Evolutionary conservation across 2,797 vertebrate genomes (phyloP).

Genomic region (Hozukius guyotensis): DNA sequence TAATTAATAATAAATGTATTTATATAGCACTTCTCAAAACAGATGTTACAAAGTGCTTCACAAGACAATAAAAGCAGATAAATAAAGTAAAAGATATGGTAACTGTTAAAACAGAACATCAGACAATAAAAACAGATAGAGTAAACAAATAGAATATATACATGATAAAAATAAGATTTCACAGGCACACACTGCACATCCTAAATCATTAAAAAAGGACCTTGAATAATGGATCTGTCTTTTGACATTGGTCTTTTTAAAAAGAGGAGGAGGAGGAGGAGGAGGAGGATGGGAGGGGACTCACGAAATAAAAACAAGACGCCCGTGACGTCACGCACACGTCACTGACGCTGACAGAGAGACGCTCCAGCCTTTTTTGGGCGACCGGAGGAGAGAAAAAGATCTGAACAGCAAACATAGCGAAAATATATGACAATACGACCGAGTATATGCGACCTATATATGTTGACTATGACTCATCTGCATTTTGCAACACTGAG

Average conservation of each 20-base stretch:
- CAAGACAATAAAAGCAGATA: too few relatives aligned
- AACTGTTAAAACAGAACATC: too few relatives aligned
- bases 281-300: conserved; percentile 61
- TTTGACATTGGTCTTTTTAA: conserved; percentile 19
- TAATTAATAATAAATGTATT: too few relatives aligned
- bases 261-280: background rate
- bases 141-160: too few relatives aligned
- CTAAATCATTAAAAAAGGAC: background rate
- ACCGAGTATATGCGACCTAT: background rate
- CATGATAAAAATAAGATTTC: background rate
- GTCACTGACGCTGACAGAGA: conserved; percentile 67
- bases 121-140: too few relatives aligned
- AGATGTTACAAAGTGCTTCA: too few relatives aligned
- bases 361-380: conserved; percentile 45
- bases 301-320: conserved; percentile 72
- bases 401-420: conserved; percentile 11
- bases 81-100: too few relatives aligned
- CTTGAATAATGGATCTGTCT: background rate
- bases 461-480: background rate
- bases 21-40: too few relatives aligned
- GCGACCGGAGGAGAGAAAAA: conserved; percentile 39
- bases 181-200: background rate
- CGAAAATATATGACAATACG: background rate
- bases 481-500: background rate
- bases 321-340: conserved; percentile 50